These are phyloP conservation scores for Todiramphus saurophagus DNA, from an alignment of 2,113 vertebrate genomes.

Conservation along the genomic window DNA sequence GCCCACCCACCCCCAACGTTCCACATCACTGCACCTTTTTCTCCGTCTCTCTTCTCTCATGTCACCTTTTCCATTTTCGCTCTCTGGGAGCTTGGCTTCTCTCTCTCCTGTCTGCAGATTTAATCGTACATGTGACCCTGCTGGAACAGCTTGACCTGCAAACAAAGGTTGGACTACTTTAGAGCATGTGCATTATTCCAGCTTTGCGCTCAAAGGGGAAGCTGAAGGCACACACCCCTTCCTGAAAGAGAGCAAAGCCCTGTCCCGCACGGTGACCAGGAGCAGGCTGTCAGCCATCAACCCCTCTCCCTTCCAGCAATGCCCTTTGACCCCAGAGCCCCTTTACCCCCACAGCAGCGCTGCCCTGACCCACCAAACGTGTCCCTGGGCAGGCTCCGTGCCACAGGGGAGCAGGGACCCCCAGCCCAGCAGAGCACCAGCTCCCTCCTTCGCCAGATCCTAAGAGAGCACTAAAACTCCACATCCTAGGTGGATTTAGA, in stretches of 20 bases:
- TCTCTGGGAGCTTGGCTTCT: conserved; percentile 79
- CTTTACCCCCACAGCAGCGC: background rate
- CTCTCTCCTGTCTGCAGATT: conserved; percentile 91
- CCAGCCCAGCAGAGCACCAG: background rate
- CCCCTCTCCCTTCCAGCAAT: background rate
- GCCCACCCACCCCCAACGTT: accelerated
- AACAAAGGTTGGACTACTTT: background rate
- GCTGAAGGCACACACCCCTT: background rate
- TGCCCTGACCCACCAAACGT: background rate
- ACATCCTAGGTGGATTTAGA: background rate
- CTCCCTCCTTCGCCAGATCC: background rate
- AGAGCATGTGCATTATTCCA: background rate
- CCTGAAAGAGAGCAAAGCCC: background rate
- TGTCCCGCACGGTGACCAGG: accelerated
- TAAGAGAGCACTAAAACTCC: background rate
- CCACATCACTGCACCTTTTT: conserved; percentile 72
- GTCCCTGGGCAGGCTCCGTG: background rate
- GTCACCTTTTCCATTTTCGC: conserved; percentile 64
- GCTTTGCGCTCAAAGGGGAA: accelerated
- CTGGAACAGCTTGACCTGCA: conserved; percentile 87
- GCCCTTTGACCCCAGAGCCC: background rate
- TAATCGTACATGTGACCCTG: conserved; percentile 86
- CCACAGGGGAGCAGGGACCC: background rate
- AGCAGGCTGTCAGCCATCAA: background rate
- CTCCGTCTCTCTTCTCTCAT: conserved; percentile 70